phyloP scores from a whole-genome alignment of 2,888 invertebrate genomes.

The Microplitis deprimator region DNA sequence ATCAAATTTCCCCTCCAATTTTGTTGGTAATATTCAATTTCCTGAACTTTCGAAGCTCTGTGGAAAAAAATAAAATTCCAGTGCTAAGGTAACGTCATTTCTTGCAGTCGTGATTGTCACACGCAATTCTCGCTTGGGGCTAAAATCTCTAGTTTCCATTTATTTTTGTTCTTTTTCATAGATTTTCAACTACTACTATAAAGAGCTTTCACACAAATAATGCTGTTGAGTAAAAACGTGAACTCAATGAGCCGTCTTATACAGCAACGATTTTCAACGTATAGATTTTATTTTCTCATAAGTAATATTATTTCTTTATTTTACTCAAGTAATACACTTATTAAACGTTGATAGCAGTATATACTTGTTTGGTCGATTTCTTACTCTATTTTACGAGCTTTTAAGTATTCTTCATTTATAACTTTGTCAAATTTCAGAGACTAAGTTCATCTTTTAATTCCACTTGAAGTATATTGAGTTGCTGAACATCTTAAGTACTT shows the following conservation, averaged over 20 bases:
- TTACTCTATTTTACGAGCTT: constrained; percentile 6
- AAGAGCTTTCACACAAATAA: constrained; percentile 63
- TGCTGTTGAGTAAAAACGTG: constrained; percentile 63
- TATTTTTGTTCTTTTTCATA: constrained; percentile 28
- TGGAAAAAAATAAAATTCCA: constrained; percentile 30
- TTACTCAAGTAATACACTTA: constrained; percentile 39
- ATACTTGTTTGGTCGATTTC: not conserved
- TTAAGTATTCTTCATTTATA: constrained; percentile 5
- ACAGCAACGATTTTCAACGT: constrained; percentile 56
- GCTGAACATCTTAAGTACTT: constrained; percentile 9
- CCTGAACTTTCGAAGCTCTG: constrained; percentile 56
- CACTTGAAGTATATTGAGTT: constrained; percentile 12
- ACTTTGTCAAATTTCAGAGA: constrained; percentile 24
- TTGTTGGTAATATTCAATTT: constrained; percentile 65
- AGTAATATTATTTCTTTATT: constrained; percentile 38
- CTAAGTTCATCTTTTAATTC: constrained; percentile 19
- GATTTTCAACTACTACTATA: constrained; percentile 52
- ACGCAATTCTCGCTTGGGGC: constrained; percentile 49
- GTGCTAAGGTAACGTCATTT: constrained; percentile 30
- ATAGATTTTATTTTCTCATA: constrained; percentile 55
- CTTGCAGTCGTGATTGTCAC: constrained; percentile 52
- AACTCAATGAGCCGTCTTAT: constrained; percentile 68
- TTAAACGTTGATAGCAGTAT: too few species aligned
- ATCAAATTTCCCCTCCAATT: constrained; percentile 66
- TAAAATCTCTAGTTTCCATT: constrained; percentile 33